A percentile compares a stretch with the other conserved stretches of the same genome.
Conservation (phyloP, 2,797 vertebrate species). For the Parauchenoglanis ngamensis region DNA sequence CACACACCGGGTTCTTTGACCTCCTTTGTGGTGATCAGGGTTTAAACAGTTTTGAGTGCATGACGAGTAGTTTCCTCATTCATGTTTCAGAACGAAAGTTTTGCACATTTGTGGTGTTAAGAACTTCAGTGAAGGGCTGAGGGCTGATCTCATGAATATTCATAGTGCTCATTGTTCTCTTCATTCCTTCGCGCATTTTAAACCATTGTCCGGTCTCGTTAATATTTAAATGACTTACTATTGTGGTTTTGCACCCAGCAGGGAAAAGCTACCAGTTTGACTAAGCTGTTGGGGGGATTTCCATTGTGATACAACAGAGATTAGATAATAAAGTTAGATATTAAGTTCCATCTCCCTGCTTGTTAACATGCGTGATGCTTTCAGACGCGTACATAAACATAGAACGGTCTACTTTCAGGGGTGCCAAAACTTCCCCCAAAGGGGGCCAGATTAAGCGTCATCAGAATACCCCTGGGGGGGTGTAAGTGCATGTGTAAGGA, state of each 20-base stretch:
- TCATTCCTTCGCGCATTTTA: background rate
- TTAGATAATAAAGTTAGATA: background rate
- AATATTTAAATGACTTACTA: background rate
- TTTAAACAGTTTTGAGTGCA: background rate
- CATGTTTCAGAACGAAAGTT: slow-evolving; percentile 14
- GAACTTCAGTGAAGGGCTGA: background rate
- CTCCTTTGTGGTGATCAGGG: background rate
- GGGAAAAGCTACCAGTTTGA: background rate
- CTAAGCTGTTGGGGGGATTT: background rate
- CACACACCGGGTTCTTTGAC: background rate
- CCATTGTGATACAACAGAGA: background rate
- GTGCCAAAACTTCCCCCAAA: background rate
- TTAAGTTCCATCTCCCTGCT: too few species aligned
- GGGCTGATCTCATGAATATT: slow-evolving; percentile 28
- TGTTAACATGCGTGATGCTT: background rate
- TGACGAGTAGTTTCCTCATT: background rate
- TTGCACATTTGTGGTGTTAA: background rate
- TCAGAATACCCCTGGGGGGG: background rate
- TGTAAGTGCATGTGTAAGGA: background rate
- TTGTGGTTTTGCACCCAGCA: background rate
- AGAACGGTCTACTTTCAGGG: background rate
- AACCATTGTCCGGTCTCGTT: background rate
- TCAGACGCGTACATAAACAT: background rate
- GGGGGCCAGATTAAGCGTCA: background rate
- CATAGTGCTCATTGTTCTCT: background rate